Percentiles rank a stretch among this genome's conserved stretches.
These are phyloP conservation scores for Seladonia tumulorum DNA, from an alignment of 2,888 invertebrate species.

Conservation along the genomic window DNA sequence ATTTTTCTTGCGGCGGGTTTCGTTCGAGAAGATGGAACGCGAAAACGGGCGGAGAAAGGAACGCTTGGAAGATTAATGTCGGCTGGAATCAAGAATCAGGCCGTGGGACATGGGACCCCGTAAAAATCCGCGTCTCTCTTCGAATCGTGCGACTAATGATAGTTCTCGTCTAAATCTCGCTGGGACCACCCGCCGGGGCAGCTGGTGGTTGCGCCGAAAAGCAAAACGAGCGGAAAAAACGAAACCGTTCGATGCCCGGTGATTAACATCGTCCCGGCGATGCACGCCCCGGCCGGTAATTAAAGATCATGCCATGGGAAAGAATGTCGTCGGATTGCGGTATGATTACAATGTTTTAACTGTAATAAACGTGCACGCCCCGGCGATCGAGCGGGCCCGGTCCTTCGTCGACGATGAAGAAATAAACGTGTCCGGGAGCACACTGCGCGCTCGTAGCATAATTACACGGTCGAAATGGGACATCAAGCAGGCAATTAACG, in stretches of 20 bases:
- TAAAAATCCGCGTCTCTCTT: constrained; percentile 18
- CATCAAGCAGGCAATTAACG: constrained; percentile 34
- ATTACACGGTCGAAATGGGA: constrained; percentile 35
- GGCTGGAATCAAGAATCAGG: constrained; percentile 37
- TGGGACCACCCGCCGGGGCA: background rate
- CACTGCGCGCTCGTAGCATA: constrained; percentile 1
- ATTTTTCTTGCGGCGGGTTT: constrained; percentile 14
- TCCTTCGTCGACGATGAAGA: constrained; percentile 29
- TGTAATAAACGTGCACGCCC: constrained; percentile 50
- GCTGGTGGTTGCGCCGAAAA: background rate
- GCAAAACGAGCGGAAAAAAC: constrained; percentile 3
- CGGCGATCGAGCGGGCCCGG: background rate
- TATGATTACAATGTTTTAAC: constrained; percentile 62
- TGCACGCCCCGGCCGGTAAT: constrained; percentile 54
- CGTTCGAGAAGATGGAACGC: constrained; percentile 17
- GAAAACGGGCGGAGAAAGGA: constrained; percentile 13
- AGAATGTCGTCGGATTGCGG: constrained; percentile 58
- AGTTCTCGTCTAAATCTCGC: constrained; percentile 1
- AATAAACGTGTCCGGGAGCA: constrained; percentile 25
- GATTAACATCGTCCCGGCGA: constrained; percentile 16
- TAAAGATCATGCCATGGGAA: constrained; percentile 53
- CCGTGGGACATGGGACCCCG: constrained; percentile 24
- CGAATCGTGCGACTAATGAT: constrained; percentile 28
- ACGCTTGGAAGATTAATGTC: constrained; percentile 55
- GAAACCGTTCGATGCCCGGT: background rate